These are phyloP conservation scores for Lepidostoma basale DNA, from an alignment of 1,140 invertebrate genomes.

Conservation along the genomic window DNA sequence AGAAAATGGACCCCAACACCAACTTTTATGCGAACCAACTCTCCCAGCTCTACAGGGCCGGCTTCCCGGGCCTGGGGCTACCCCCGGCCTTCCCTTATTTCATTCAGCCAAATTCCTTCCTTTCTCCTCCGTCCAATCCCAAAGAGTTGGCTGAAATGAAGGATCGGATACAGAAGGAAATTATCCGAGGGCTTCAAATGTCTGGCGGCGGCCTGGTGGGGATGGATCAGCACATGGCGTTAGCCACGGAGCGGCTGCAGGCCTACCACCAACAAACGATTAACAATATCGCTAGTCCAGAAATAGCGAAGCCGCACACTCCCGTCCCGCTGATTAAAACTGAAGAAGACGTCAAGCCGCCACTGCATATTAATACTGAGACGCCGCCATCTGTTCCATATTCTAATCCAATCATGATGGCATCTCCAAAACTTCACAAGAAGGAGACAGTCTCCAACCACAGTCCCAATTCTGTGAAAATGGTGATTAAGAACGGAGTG, in stretches of 20 bases:
- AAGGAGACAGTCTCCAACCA: constrained; percentile 48
- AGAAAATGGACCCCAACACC: constrained; percentile 62
- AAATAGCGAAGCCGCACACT: constrained; percentile 40
- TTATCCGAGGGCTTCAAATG: constrained; percentile 69
- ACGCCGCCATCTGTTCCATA: constrained; percentile 45
- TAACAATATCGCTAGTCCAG: constrained; percentile 33
- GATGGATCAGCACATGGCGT: constrained; percentile 57
- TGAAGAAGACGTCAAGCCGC: constrained; percentile 55
- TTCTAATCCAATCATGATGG: constrained; percentile 24
- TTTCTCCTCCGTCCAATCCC: constrained; percentile 62
- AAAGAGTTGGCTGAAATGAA: constrained; percentile 68
- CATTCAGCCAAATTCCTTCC: constrained; percentile 63
- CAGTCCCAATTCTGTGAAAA: constrained; percentile 74
- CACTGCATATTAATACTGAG: constrained; percentile 51
- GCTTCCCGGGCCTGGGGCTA: constrained; percentile 60
- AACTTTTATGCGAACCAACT: constrained; percentile 63
- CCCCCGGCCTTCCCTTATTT: constrained; percentile 65
- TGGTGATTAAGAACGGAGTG: constrained; percentile 89
- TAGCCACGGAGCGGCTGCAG: constrained; percentile 45
- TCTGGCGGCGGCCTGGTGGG: constrained; percentile 69
- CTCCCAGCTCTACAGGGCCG: constrained; percentile 61
- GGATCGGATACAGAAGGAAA: constrained; percentile 69
- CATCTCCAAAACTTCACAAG: constrained; percentile 45
- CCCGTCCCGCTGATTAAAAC: constrained; percentile 40
- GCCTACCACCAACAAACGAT: constrained; percentile 46